Conservation (phyloP, 2,797 vertebrate genomes). For the Spinus pinus region DNA sequence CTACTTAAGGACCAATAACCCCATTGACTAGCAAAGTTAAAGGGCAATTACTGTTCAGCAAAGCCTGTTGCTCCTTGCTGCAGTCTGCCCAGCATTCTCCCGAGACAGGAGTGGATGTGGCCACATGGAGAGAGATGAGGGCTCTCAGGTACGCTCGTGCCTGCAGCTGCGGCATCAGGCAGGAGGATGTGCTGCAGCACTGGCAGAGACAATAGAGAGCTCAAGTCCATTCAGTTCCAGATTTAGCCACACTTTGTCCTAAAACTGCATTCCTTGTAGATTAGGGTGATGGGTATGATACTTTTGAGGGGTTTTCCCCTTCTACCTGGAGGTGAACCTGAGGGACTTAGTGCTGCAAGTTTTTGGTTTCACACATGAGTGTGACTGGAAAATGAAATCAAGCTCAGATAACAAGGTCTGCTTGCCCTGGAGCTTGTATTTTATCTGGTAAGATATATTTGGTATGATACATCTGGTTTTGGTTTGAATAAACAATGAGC, state of each 20-base stretch:
- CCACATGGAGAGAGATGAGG: rapidly evolving
- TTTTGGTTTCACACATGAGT: neutral
- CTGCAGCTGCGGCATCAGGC: rapidly evolving
- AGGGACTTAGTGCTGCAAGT: neutral
- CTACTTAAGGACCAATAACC: neutral
- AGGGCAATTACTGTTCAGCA: neutral
- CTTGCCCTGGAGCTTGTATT: neutral
- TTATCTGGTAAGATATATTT: neutral
- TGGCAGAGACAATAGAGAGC: neutral
- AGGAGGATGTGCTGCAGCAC: neutral
- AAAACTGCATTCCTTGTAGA: neutral
- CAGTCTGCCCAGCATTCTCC: neutral
- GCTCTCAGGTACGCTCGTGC: rapidly evolving
- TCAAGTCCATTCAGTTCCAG: neutral
- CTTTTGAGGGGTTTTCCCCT: rapidly evolving
- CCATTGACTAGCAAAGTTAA: neutral
- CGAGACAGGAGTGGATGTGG: rapidly evolving
- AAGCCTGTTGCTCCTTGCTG: neutral
- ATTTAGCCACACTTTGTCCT: neutral
- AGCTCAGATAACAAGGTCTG: neutral
- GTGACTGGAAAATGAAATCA: neutral
- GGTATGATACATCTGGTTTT: neutral
- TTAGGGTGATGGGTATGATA: neutral
- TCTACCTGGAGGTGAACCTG: neutral
- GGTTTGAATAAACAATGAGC: rapidly evolving